Base-by-base conservation (phyloP, 2,113 vertebrate species). In the Lepisosteus oculatus region DNA sequence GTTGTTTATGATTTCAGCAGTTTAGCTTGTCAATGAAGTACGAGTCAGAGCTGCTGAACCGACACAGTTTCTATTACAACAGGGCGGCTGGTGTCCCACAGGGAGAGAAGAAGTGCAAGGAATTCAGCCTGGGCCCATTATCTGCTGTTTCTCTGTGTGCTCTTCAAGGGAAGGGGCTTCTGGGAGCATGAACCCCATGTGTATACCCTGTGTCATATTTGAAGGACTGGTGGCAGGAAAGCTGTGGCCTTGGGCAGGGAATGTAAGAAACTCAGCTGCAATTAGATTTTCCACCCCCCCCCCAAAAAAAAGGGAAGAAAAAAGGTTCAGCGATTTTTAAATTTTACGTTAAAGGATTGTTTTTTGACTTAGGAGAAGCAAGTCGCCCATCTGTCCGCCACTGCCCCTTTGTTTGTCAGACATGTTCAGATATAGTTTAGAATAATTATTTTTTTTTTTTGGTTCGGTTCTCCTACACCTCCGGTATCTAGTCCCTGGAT, bases 11-110 rank as follows among this genome's bases (percentile, higher is more conserved):
- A 85, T 87, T 88, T 79, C 88, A 87, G 87, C 88, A 86, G 86
- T 85, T 90, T 88, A 90, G 87, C 86, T 89, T 91, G 86, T 89
- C 85, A 92, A 92, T 91, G 90, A 89, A 85, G 89, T 87, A 85
- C 84, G 87, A 88, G 85, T 85, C 84, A 72, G 82, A 90, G 85
- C 87, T 88, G 81, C 86, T 89, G 87, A 86, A 85, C 81, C 85
- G 87, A 82, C 85, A 89, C 85, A 85, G 88, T 88, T 90, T 90
- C 85, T 85, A 83, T 90, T 89, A 87, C 90, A 93, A 89, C 90
- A 92, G 90, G 90, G 85, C 81, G 86, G 85, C 82, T 83, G 66
- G 78, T 79, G 85, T 92, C 92, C 90, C 91, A 86, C 76, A 89
- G 89, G 91, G 80, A 87, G 87, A 77, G 15, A 76, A 74, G 79